A percentile compares a stretch with the other conserved stretches of the same genome.
Evolutionary conservation across 1,140 invertebrate species (phyloP).

Genomic region (Drosophila auraria): DNA sequence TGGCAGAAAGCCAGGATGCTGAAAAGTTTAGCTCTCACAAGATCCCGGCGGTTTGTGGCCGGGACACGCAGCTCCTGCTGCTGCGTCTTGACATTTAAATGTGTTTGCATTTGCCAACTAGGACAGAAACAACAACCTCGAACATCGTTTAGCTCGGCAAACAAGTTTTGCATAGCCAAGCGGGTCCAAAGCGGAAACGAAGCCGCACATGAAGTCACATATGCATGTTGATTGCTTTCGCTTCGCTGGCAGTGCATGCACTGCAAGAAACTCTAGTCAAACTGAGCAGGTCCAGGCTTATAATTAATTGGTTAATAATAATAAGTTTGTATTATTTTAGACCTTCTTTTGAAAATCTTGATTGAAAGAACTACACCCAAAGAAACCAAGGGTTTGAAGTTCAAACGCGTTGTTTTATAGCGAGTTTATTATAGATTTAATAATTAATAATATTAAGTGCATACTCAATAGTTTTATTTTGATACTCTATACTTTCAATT

Average conservation of each 20-base stretch:
- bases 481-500: no score
- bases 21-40: slow-evolving; percentile 27
- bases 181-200: slow-evolving; percentile 38
- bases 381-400: no score
- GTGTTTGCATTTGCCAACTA: slow-evolving; percentile 65
- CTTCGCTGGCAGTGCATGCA: slow-evolving; percentile 17
- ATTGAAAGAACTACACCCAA: no score
- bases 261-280: not conserved
- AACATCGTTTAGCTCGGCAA: slow-evolving; percentile 52
- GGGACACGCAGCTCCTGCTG: slow-evolving; percentile 30
- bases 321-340: no score
- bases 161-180: slow-evolving; percentile 56
- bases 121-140: slow-evolving; percentile 46
- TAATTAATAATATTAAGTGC: no score
- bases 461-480: no score
- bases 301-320: no score
- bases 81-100: slow-evolving; percentile 68
- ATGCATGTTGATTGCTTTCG: slow-evolving; percentile 70
- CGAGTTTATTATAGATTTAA: no score
- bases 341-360: no score
- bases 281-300: no score
- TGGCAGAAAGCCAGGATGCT: slow-evolving; percentile 13
- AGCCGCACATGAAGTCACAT: slow-evolving; percentile 58
- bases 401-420: no score
- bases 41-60: slow-evolving; percentile 49